Evolutionary conservation across 2,797 vertebrate genomes (phyloP).

Genomic region (Argya squamiceps): DNA sequence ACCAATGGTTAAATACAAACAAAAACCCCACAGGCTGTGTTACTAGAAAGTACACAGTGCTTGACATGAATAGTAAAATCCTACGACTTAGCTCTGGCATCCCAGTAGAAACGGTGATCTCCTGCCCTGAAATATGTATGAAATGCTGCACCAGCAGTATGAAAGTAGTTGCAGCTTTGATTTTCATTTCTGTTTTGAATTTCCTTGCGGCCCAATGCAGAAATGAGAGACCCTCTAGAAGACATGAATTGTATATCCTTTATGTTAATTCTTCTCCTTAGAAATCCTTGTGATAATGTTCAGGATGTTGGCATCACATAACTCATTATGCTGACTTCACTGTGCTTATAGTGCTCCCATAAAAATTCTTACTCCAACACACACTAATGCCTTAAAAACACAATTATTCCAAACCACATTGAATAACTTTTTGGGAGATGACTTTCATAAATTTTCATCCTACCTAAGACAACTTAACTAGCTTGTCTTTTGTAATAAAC

Average conservation of each 20-base stretch:
- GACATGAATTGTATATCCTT: slow-evolving; percentile 53
- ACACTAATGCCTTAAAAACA: neutral
- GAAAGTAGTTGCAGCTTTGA: slow-evolving; percentile 66
- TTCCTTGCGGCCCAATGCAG: slow-evolving; percentile 68
- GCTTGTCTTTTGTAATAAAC: neutral
- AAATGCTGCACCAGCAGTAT: neutral
- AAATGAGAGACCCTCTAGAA: slow-evolving; percentile 63
- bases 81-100: slow-evolving; percentile 48
- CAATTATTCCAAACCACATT: neutral
- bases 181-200: slow-evolving; percentile 75
- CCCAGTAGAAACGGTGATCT: slow-evolving; percentile 72
- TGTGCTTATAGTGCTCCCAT: neutral
- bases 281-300: slow-evolving; percentile 53
- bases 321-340: neutral
- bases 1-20: slow-evolving; percentile 62
- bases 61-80: slow-evolving; percentile 66
- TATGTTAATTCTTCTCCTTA: slow-evolving; percentile 50
- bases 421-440: neutral
- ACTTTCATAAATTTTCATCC: neutral
- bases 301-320: slow-evolving; percentile 31
- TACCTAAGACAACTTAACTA: neutral
- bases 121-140: slow-evolving; percentile 75
- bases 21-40: slow-evolving; percentile 20
- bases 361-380: slow-evolving; percentile 14
- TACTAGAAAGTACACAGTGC: slow-evolving; percentile 42